Evolutionary conservation across 2,888 invertebrate genomes (phyloP).

Genomic region (Chydorus sphaericus): DNA sequence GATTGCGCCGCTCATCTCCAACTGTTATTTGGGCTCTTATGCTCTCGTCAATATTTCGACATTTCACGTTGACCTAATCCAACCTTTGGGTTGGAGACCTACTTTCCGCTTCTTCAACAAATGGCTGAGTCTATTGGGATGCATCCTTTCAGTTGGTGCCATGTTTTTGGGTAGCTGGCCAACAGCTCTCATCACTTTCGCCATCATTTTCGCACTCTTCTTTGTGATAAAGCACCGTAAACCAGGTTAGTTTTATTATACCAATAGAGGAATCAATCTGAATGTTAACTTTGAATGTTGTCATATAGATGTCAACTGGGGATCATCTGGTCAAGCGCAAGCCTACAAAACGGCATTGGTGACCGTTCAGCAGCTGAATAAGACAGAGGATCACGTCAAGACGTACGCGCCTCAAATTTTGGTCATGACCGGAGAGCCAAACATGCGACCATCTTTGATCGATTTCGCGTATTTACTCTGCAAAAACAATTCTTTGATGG

Average conservation of each 20-base stretch:
- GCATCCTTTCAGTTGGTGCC: constrained; percentile 29
- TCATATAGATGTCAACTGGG: constrained; percentile 98
- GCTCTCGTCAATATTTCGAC: constrained; percentile 33
- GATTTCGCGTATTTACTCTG: constrained; percentile 85
- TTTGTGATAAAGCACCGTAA: constrained; percentile 37
- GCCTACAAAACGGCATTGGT: constrained; percentile 82
- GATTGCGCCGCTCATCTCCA: constrained; percentile 34
- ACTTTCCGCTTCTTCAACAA: constrained; percentile 31
- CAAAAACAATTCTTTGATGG: constrained; percentile 74
- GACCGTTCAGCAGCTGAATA: constrained; percentile 52
- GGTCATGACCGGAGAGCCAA: constrained; percentile 70
- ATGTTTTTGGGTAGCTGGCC: constrained; percentile 40
- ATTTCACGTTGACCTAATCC: constrained; percentile 31
- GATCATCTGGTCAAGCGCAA: constrained; percentile 91
- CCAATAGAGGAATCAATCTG: no score
- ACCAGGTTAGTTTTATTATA: constrained; percentile 34
- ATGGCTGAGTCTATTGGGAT: constrained; percentile 35
- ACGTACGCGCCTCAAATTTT: constrained; percentile 90
- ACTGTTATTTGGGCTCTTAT: constrained; percentile 33
- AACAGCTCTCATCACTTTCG: constrained; percentile 36
- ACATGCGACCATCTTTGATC: constrained; percentile 67
- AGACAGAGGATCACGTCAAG: constrained; percentile 89
- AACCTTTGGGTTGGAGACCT: constrained; percentile 28
- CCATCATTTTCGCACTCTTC: constrained; percentile 32
- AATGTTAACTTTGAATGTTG: no score